These are phyloP conservation scores for Drosophila glabriapex DNA, from an alignment of 2,888 invertebrate genomes.

Conservation along the genomic window DNA sequence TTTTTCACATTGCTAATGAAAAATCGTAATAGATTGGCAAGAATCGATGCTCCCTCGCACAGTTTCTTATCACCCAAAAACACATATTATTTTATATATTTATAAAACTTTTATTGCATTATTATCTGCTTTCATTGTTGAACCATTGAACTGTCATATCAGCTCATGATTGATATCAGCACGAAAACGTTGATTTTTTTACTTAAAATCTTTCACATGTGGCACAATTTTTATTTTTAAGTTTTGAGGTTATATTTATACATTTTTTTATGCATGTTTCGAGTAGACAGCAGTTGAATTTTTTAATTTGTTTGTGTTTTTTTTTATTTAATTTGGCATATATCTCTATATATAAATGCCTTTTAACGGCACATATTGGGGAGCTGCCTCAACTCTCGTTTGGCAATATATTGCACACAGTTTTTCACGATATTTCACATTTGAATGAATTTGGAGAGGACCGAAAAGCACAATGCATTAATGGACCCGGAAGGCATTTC, in stretches of 20 bases:
- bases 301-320: background rate
- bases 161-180: slow-evolving; percentile 21
- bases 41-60: background rate
- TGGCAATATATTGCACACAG: slow-evolving; percentile 32
- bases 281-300: background rate
- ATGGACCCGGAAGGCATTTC: slow-evolving; percentile 59
- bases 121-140: slow-evolving; percentile 32
- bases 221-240: slow-evolving; percentile 22
- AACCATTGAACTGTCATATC: slow-evolving; percentile 61
- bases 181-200: slow-evolving; percentile 27
- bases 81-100: slow-evolving; percentile 28
- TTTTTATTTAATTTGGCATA: background rate
- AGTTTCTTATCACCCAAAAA: slow-evolving; percentile 42
- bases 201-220: slow-evolving; percentile 33
- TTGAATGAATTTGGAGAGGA: slow-evolving; percentile 34
- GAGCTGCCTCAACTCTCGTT: slow-evolving; percentile 5
- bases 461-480: slow-evolving; percentile 43
- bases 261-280: slow-evolving; percentile 11
- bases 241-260: slow-evolving; percentile 38
- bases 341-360: background rate
- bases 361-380: slow-evolving; percentile 3
- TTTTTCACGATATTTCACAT: slow-evolving; percentile 42
- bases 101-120: slow-evolving; percentile 33
- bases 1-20: slow-evolving; percentile 11
- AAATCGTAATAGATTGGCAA: slow-evolving; percentile 13